phyloP scores from a whole-genome alignment of 2,113 vertebrate species.

The Nestor notabilis region DNA sequence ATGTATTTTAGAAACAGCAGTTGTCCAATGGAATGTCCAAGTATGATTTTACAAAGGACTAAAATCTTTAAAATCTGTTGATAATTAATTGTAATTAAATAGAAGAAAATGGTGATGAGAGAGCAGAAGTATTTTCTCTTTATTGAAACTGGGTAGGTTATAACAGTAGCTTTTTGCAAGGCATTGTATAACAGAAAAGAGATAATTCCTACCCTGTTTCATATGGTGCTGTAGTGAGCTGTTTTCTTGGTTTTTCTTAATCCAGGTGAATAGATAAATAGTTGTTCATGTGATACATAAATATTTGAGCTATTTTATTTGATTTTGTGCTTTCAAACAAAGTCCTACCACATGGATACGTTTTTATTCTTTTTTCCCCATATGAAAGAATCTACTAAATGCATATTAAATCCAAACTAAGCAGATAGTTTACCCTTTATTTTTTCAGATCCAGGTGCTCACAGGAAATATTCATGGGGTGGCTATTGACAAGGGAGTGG shows the following conservation, averaged over 20 bases:
- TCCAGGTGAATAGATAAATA: not conserved
- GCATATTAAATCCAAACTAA: not conserved
- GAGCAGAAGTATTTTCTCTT: not conserved
- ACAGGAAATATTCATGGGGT: not conserved
- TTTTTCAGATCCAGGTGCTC: not conserved
- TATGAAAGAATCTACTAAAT: not conserved
- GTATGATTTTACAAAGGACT: not conserved
- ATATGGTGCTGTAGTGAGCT: not conserved
- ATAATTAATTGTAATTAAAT: not conserved
- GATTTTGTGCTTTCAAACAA: not conserved
- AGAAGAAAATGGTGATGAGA: not conserved
- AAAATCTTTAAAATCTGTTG: not conserved
- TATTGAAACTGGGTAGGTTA: not conserved
- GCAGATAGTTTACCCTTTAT: not conserved
- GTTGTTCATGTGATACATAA: not conserved
- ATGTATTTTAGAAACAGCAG: not conserved
- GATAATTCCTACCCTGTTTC: not conserved
- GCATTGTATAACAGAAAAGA: not conserved
- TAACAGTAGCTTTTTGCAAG: not conserved
- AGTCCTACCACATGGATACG: not conserved
- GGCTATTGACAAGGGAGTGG: not conserved
- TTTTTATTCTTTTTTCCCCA: not conserved
- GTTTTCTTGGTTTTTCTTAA: not conserved
- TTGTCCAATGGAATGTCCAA: not conserved
- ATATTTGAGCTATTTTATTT: not conserved